Percentiles rank a stretch among this genome's conserved stretches.
Evolutionary conservation across 2,113 vertebrate species (phyloP).

Genomic region (Caloenas nicobarica): DNA sequence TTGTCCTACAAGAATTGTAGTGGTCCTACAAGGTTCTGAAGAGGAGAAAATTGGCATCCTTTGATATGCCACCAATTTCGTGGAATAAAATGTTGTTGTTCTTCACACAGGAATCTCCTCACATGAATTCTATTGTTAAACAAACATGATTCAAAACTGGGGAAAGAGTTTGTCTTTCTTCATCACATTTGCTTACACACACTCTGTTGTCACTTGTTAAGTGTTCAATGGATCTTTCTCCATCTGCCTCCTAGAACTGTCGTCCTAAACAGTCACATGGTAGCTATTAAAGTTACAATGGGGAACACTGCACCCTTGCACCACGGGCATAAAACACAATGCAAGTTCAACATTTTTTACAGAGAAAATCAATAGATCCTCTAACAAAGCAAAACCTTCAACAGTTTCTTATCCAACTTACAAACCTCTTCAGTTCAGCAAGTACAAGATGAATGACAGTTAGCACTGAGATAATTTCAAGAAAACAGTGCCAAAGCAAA

Average conservation of each 20-base stretch:
- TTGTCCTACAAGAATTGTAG: not conserved
- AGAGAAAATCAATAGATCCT: slow-evolving; percentile 27
- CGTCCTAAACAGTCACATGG: not conserved
- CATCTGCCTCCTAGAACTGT: not conserved
- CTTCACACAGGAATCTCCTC: not conserved
- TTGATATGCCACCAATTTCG: not conserved
- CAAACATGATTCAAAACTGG: not conserved
- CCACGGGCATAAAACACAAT: not conserved
- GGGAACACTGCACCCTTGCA: not conserved
- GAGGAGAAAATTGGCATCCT: not conserved
- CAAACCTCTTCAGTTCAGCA: not conserved
- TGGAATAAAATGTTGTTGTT: not conserved
- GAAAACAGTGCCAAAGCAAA: not conserved
- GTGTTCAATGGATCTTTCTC: not conserved
- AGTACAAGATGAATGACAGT: slow-evolving; percentile 17
- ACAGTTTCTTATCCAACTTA: slow-evolving; percentile 18
- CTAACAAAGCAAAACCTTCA: slow-evolving; percentile 31
- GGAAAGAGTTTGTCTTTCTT: not conserved
- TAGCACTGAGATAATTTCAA: not conserved
- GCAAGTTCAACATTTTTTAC: slow-evolving; percentile 22
- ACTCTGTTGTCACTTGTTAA: not conserved
- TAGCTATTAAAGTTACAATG: not conserved
- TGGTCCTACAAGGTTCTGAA: not conserved
- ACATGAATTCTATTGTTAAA: not conserved
- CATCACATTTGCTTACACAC: not conserved